Base-by-base conservation (phyloP, 2,797 vertebrate genomes). In the Astyanax mexicanus region DNA sequence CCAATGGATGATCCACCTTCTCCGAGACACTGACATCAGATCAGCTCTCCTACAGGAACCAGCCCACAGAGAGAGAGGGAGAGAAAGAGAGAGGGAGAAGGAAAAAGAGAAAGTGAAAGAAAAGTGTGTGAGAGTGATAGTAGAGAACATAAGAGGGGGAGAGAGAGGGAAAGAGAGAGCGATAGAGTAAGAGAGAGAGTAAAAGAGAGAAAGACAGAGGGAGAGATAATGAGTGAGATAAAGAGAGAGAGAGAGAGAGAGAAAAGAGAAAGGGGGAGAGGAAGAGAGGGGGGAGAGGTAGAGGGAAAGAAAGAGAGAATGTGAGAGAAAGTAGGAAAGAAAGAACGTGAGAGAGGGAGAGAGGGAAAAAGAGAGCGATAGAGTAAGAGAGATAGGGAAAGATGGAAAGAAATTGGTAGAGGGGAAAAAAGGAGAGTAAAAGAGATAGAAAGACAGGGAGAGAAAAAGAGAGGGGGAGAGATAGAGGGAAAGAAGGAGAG, bases 1-100 rank as follows among this genome's bases (percentile, higher is more conserved):
- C 57, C 66, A 40, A 47, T 55, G 27, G 62, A 65, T 68, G 29
- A 78, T 74, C 57, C 45, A 69, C 54, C 17, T 40, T 71, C 66
- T 77, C 61, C 40, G 42, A 73, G 74, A 74, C 35, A 40, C 58
- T 73, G 61, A 81, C 66, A 79, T 78, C 69, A 70, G 78, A 64
- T 78, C 64, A 73, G 38, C 37, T 71, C 27, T 57, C 44, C 42
- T 47, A 19, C 11, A 65, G 42, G 23, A 75, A 69, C 82, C 23
- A 49, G 7, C 35, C 49, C 64, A 74, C 19, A 17, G 44, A 60
- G 54, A 32, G 37, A 67, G 51, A 38, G 55, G 0, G 35, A 40
- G 45, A 38, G 45, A 51, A 32, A 12, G 25, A 55, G 52, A 11
- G 7, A n/a, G n/a, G n/a, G n/a, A n/a, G n/a, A n/a, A n/a, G n/a